Evolutionary conservation across 1,140 invertebrate species (phyloP), one percentile per base, ranked within the genome.

Genomic region (Sitophilus oryzae): DNA sequence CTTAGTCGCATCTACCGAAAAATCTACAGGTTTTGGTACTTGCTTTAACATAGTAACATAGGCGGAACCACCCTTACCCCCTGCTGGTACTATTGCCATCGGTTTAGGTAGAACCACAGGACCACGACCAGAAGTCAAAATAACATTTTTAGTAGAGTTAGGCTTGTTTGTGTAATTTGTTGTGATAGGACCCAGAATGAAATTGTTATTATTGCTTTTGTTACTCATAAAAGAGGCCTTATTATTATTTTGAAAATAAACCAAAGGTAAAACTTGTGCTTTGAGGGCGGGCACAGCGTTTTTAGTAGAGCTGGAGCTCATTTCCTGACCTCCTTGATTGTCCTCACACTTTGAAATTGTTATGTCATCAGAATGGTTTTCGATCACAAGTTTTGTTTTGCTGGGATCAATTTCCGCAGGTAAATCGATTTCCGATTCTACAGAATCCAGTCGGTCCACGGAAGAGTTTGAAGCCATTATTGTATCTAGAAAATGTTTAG

Each of bases 11-110:
- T 42, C 15, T 9, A 1, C 19, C 10, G 18, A 10, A 9, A 42
- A 42, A 5, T 66, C 59, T 14, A 42, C 35, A 2, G 52, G 37
- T 56, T 68, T 69, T 36, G 52, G 42, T 23, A 62, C 54, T 40
- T 60, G 61, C 49, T 71, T 71, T 6, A 70, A 23, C 66, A 71
- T 67, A 2, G 68, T 69, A 21, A 71, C 48, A 58, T 68, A 67
- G 19, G 64, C 51, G 15, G 60, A 56, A 20, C 57, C 43, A 14
- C 60, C 55, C 64, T 64, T 66, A 11, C 59, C 30, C 2, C 41
- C 55, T n/a, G 59, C 43, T 10, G 56, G 59, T 25, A 66, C 47
- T 9, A 64, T 51, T 40, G 57, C 58, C 40, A 54, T 58, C 25
- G 55, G 52, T 50, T 68, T 68, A 44, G 67, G 66, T 41, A 68